A percentile compares a stretch with the other conserved stretches of the same genome.
These are phyloP conservation scores for Phyllotis vaccarum DNA, from an alignment of 2,797 vertebrate genomes.

Conservation along the genomic window DNA sequence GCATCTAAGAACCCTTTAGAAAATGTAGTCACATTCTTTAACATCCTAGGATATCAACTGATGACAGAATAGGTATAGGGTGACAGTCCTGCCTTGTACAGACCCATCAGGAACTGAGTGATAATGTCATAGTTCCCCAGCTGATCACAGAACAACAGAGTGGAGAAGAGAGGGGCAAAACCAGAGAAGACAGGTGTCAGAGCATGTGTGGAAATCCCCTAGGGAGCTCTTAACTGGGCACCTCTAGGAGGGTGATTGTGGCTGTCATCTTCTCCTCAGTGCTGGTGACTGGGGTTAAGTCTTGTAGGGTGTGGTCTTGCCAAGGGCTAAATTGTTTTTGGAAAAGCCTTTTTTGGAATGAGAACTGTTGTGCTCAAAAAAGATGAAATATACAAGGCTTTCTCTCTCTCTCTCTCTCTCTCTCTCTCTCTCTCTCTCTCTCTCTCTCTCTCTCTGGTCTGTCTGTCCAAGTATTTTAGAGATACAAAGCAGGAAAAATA, in stretches of 20 bases:
- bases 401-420: no score
- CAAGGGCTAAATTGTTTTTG: neutral
- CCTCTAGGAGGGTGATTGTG: neutral
- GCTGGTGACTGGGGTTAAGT: neutral
- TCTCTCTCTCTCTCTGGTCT: no score
- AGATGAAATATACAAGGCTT: neutral
- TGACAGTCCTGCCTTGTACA: neutral
- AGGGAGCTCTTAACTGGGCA: neutral
- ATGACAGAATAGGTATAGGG: neutral
- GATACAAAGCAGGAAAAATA: neutral
- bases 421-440: no score
- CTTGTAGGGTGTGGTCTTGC: neutral
- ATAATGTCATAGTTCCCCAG: neutral
- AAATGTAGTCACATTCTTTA: neutral
- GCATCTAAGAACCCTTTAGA: neutral
- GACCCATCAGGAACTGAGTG: neutral
- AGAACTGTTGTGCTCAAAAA: neutral
- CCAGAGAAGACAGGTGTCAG: neutral
- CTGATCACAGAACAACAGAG: neutral
- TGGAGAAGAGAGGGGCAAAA: neutral
- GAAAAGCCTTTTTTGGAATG: constrained; percentile 9
- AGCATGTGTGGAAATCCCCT: neutral
- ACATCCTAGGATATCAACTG: neutral
- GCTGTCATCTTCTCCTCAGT: neutral
- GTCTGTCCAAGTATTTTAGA: neutral